Percentiles rank a stretch among this genome's conserved stretches.
Evolutionary conservation across 2,113 vertebrate genomes (phyloP).

Genomic region (Ceratotherium simum): DNA sequence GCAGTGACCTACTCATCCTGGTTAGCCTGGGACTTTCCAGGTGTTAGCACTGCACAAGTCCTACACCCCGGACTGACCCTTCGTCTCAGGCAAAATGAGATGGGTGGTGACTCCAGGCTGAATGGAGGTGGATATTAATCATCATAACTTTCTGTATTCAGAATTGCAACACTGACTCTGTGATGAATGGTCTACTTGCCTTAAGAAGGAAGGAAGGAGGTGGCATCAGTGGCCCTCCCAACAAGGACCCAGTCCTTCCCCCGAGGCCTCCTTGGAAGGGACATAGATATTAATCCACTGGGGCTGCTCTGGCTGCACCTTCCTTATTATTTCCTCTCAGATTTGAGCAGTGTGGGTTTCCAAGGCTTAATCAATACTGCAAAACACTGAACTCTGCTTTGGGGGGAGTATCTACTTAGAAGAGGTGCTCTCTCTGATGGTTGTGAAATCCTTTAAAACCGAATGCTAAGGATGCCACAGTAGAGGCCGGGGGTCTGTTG

Average conservation of each 20-base stretch:
- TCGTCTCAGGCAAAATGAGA: background rate
- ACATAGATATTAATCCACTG: fast-evolving
- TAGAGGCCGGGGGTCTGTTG: background rate
- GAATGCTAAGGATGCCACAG: background rate
- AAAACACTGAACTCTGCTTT: background rate
- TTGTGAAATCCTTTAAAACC: background rate
- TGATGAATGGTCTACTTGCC: background rate
- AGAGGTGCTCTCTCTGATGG: background rate
- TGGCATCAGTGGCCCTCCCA: background rate
- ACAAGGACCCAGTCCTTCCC: background rate
- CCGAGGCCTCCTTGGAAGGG: background rate
- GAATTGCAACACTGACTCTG: background rate
- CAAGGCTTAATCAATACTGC: background rate
- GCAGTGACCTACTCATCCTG: background rate
- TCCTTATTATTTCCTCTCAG: background rate
- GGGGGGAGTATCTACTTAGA: background rate
- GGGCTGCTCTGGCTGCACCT: background rate
- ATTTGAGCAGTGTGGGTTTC: background rate
- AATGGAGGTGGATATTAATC: background rate
- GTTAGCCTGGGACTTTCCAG: background rate
- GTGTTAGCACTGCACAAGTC: background rate
- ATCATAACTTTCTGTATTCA: background rate
- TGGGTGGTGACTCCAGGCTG: background rate
- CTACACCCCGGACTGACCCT: background rate
- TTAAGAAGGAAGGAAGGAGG: background rate